Evolutionary conservation across 2,797 vertebrate species (phyloP), one percentile per base, ranked within the genome.

Genomic region (Paedocypris micromegethes): DNA sequence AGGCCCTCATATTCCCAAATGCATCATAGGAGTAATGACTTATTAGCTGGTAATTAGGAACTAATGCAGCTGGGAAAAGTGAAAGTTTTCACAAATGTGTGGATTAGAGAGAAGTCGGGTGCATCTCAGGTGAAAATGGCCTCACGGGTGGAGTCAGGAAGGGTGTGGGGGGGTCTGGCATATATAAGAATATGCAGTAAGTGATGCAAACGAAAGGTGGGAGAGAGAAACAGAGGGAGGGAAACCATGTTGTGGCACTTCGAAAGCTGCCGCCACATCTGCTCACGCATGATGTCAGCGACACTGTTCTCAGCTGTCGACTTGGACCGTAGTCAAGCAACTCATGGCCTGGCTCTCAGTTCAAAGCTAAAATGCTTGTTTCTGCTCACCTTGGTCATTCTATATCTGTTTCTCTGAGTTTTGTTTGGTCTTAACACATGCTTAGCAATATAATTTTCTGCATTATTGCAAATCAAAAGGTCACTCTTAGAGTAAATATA

Each of bases 241-340:
- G 78, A 82, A 85, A 80, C 82, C 80, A 58, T 79, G 44, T 60
- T 79, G 83, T 80, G 78, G 78, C 76, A 78, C 79, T 88, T 87
- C 86, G 88, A 90, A 89, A 86, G 83, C 85, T 90, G 89, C 88
- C 85, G 80, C 79, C 83, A 89, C 88, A 89, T 89, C 88, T 90
- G 88, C 85, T 87, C 68, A 66, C 83, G 83, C 85, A 85, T 86
- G 86, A 87, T 88, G 86, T 87, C 83, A 82, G 80, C 8, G 64
- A 80, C 64, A 77, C 85, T 83, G 82, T 85, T 84, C 81, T 90
- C 88, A 90, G 89, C 89, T 91, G 89, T 90, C 86, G 82, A 84
- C 83, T 90, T 89, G 88, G 89, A 90, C 86, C 70, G 74, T 81
- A 86, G 86, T 91, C 90, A 90, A 89, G 85, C 87, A 87, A 83